Evolutionary conservation across 1,140 invertebrate genomes (phyloP).

Genomic region (Diprion similis): DNA sequence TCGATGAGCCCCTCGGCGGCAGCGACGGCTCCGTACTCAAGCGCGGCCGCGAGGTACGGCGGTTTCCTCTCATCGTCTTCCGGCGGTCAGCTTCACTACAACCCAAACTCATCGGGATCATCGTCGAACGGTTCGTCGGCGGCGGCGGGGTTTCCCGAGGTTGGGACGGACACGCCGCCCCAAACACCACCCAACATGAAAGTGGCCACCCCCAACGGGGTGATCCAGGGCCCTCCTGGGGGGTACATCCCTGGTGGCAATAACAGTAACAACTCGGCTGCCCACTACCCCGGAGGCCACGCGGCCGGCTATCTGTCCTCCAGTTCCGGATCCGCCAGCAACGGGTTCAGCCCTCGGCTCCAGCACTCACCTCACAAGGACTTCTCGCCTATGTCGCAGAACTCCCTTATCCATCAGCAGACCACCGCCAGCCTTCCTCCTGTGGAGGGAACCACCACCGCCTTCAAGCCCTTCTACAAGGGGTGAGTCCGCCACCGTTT

Average conservation of each 20-base stretch:
- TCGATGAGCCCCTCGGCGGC: constrained; percentile 61
- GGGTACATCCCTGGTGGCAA: constrained; percentile 64
- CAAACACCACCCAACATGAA: constrained; percentile 93
- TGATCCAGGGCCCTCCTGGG: constrained; percentile 66
- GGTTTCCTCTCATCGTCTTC: constrained; percentile 58
- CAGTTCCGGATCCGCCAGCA: constrained; percentile 60
- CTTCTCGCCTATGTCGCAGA: constrained; percentile 56
- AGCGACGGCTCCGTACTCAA: constrained; percentile 57
- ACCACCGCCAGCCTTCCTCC: constrained; percentile 56
- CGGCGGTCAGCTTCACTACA: constrained; percentile 57
- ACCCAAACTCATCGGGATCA: constrained; percentile 57
- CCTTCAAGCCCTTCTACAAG: constrained; percentile 89
- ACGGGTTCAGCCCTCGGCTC: constrained; percentile 60
- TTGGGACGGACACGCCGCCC: constrained; percentile 89
- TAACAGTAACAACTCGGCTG: constrained; percentile 43
- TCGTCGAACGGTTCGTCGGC: constrained; percentile 57
- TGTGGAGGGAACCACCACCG: constrained; percentile 66
- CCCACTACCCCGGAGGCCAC: constrained; percentile 58
- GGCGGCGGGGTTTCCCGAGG: constrained; percentile 81
- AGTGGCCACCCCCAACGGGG: constrained; percentile 74
- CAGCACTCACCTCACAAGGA: constrained; percentile 68
- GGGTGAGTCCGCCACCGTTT: constrained; percentile 66
- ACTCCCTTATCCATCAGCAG: constrained; percentile 57
- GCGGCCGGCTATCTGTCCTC: constrained; percentile 62
- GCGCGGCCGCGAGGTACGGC: constrained; percentile 54